Base-by-base conservation (phyloP, 2,797 vertebrate species). In the Cirrhinus molitorella region DNA sequence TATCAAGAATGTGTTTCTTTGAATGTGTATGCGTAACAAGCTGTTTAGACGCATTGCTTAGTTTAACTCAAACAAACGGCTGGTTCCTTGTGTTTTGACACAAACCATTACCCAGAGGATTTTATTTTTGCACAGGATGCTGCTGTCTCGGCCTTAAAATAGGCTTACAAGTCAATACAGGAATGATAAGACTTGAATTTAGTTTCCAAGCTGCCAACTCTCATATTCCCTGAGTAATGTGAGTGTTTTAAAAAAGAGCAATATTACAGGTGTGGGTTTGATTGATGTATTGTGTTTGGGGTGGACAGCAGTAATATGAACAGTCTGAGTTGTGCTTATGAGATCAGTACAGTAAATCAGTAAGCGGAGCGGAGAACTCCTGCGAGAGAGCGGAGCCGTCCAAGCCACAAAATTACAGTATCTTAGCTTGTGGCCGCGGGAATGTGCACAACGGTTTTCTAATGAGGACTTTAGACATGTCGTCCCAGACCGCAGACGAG, bases 331-430 rank as follows among this genome's bases (percentile, higher is more conserved):
- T 66, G 74, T 47, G 73, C 72, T 83, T 49, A 83, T 85, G 65
- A 84, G 71, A 81, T 84, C 83, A 83, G 83, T 74, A 83, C 74
- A 86, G 83, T 88, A 87, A 87, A 85, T 85, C 83, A 85, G 47
- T 40, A 49, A 81, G 76, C 45, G 16, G 79, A 90, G 87, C 86
- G 85, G 80, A 88, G 91, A 92, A 90, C 89, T 92, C 90, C 90
- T 90, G 89, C 77, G 85, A 93, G 83, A 88, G 88, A 90, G 88
- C 89, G 84, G 85, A 85, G 89, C 85, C 80, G 85, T 87, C 89
- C 88, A 88, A 91, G 92, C 93, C 94, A 89, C 95, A 73, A 93
- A 95, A 95, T 94, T 93, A 94, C 83, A 94, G 92, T 90, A 91
- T 92, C 91, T 92, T 88, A 89, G 91, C 88, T 93, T 95, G 93